Evolutionary conservation across 2,797 vertebrate genomes (phyloP), one percentile per base, ranked within the genome.

Genomic region (Pipistrellus pipistrellus): DNA sequence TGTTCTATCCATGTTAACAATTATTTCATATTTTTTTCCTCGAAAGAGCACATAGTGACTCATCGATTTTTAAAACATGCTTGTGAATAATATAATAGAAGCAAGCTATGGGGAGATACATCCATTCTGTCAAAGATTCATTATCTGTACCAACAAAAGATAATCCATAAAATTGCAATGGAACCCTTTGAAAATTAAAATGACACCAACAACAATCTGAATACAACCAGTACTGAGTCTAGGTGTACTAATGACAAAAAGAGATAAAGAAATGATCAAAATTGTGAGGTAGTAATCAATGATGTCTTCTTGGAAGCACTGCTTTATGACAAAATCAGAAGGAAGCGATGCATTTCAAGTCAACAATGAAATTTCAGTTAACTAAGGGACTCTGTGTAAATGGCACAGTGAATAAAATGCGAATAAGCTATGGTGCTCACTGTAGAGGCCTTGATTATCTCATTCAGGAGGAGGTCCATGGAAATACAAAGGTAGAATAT

Each of bases 271-370:
- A 78, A 85, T 92, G 30, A 84, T 44, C 27, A 82, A 68, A 84
- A 87, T 25, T 92, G 80, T 76, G 23, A 71, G 20, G 15, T 41
- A 83, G 88, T 81, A 77, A 86, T 82, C 41, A 53, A 25, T 35
- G 30, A 84, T 90, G 38, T 27, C 38, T 90, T 92, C 84, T 57
- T 69, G 30, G 59, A 88, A 90, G 57, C 41, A 88, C 38, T 81
- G 46, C 7, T 71, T 88, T 86, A 59, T 77, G 72, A 51, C 68
- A 95, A 38, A 89, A 73, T 95, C 38, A 85, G 69, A 84, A 71
- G 46, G 55, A 93, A 88, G 17, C 82, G 44, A 90, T 87, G 51
- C 76, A 72, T 73, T 96, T 91, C n/a, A 84, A 82, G 80, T 86
- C 27, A 85, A 72, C 15, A 69, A 89, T 88, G 41, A 87, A 59